Evolutionary conservation across 2,797 vertebrate genomes (phyloP).

Genomic region (Merluccius polli): DNA sequence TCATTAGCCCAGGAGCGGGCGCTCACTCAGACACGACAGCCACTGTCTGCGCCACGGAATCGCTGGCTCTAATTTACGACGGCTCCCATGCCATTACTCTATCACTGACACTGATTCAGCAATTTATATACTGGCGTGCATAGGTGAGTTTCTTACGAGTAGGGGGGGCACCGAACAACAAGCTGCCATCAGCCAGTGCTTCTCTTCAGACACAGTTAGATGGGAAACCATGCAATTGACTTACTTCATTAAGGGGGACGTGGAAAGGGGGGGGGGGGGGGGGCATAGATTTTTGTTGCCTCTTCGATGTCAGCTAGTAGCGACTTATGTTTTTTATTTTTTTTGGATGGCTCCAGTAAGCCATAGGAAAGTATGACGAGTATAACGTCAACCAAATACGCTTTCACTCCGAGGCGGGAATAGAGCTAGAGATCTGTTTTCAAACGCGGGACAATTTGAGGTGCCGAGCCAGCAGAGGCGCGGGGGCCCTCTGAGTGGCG

Average conservation of each 20-base stretch:
- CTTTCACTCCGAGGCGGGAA: neutral
- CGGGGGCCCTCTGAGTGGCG: neutral
- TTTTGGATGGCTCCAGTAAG: slow-evolving; percentile 4
- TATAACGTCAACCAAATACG: neutral
- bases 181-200: slow-evolving; percentile 65
- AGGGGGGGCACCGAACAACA: slow-evolving; percentile 55
- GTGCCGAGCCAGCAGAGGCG: neutral
- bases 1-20: slow-evolving; percentile 93
- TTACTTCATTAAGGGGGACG: slow-evolving; percentile 59
- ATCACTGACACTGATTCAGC: slow-evolving; percentile 93
- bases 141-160: slow-evolving; percentile 77
- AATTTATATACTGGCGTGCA: slow-evolving; percentile 90
- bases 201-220: slow-evolving; percentile 69
- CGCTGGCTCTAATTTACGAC: slow-evolving; percentile 89
- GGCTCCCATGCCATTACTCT: slow-evolving; percentile 86
- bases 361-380: neutral
- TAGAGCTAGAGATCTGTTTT: neutral
- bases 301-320: slow-evolving; percentile 34
- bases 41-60: slow-evolving; percentile 83
- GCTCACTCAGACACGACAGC: slow-evolving; percentile 83
- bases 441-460: neutral
- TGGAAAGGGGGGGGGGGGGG: slow-evolving; percentile 33
- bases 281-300: slow-evolving; percentile 42
- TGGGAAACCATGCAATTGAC: slow-evolving; percentile 66
- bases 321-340: slow-evolving; percentile 34